A percentile compares a stretch with the other conserved stretches of the same genome.
Evolutionary conservation across 2,113 vertebrate species (phyloP).

Genomic region (Calypte anna): DNA sequence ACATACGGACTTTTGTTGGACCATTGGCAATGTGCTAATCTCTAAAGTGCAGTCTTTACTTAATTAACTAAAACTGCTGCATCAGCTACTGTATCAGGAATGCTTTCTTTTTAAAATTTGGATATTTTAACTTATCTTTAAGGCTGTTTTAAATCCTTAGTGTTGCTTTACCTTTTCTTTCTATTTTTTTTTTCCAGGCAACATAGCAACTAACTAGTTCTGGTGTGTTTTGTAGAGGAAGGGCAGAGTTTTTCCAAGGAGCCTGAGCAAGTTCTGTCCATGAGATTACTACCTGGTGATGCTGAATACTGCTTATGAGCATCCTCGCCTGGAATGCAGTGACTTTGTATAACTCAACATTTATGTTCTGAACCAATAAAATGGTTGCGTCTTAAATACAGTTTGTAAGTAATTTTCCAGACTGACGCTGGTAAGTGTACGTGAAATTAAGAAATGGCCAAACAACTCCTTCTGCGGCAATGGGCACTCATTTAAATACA

Average conservation of each 20-base stretch:
- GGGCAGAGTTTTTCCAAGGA: not conserved
- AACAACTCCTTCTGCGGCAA: too few species aligned
- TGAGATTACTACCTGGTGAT: not conserved
- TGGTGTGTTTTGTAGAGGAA: not conserved
- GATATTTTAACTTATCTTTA: not conserved
- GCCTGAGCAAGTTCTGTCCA: not conserved
- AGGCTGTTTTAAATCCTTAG: not conserved
- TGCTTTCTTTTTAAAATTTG: not conserved
- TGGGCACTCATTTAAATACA: not conserved
- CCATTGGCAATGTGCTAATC: not conserved
- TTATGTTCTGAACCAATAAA: not conserved
- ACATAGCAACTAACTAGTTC: not conserved
- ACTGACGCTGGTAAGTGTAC: not conserved
- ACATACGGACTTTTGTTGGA: fast-evolving
- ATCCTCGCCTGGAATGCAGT: not conserved
- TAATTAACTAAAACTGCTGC: not conserved
- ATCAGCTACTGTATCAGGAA: not conserved
- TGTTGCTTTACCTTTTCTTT: not conserved
- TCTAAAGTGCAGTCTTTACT: not conserved
- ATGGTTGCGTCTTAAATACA: not conserved
- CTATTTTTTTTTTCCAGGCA: not conserved
- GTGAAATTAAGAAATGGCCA: not conserved
- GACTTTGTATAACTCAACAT: not conserved
- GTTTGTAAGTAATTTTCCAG: not conserved
- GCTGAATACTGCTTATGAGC: not conserved